A percentile compares a stretch with the other conserved stretches of the same genome.
Conservation (phyloP, 2,113 vertebrate genomes). For the Orientallactaga bullata region DNA sequence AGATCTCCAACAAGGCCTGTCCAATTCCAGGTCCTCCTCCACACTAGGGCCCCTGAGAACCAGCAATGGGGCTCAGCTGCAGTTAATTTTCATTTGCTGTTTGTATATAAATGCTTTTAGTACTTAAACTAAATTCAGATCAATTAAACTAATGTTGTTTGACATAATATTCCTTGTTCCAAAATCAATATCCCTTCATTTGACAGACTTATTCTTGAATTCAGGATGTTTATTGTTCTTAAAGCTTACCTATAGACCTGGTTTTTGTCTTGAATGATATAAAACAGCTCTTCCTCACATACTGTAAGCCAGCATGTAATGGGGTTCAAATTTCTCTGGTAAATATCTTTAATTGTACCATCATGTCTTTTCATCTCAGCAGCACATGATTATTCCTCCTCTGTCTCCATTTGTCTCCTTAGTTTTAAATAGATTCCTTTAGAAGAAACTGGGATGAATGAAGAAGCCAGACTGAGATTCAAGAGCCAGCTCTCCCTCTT, state of each 20-base stretch:
- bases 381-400: constrained; percentile 72
- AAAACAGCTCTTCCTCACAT: constrained; percentile 89
- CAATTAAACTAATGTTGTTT: constrained; percentile 92
- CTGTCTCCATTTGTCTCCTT: constrained; percentile 78
- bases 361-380: constrained; percentile 85
- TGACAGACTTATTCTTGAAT: constrained; percentile 91
- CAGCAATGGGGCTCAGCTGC: constrained; percentile 87
- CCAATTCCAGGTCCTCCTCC: constrained; percentile 82
- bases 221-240: constrained; percentile 93
- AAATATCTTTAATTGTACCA: constrained; percentile 91
- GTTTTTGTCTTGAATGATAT: constrained; percentile 91
- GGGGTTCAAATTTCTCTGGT: constrained; percentile 89
- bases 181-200: constrained; percentile 92
- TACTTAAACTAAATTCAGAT: constrained; percentile 92
- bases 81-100: constrained; percentile 91
- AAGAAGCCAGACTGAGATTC: neutral
- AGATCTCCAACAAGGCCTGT: constrained; percentile 76
- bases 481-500: neutral
- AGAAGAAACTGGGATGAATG: constrained; percentile 39
- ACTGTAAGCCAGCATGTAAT: constrained; percentile 86
- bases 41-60: constrained; percentile 52
- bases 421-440: constrained; percentile 63
- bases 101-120: constrained; percentile 92
- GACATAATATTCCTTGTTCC: constrained; percentile 91
- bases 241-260: constrained; percentile 93